Base-by-base conservation (phyloP, 2,888 invertebrate species). In the Gymnoscelis rufifasciata region DNA sequence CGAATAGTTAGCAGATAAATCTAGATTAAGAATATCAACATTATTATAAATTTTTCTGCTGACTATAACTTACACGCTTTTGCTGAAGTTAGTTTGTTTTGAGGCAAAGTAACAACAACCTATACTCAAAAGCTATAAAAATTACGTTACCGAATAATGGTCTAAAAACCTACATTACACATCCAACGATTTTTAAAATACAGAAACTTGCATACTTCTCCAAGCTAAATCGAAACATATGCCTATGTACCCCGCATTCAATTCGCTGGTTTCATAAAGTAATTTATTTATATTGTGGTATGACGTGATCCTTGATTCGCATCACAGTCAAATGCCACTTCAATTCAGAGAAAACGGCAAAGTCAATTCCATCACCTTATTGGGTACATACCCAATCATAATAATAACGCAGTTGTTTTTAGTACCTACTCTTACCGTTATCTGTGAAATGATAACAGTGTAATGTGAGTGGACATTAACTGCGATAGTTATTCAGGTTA, bases 401-500 rank as follows among this genome's bases (percentile, higher is more conserved):
- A 44, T 38, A n/a, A n/a, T n/a, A n/a, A n/a, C n/a, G 27, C 31
- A 41, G 15, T 31, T 33, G 45, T 15, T 36, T 24, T 11, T 54
- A 19, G 19, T 19, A 19, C 3, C 3, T 19, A 19, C 19, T 19
- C 19, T 19, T 19, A 19, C 19, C 19, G 19, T 19, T 62, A 64
- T 64, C 62, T 58, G 44, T 33, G 36, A 54, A 63, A 53, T 65
- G 71, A 65, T 68, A 66, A 68, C 56, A 62, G 42, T 63, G 69
- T 71, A 66, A 66, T 66, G 66, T 61, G 60, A 63, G 62, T 68
- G 58, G 54, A 67, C 74, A 71, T 76, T 75, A 74, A 60, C 53
- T 45, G 54, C 49, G 78, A 78, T 74, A 77, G 73, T 71, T 71
- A 78, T 78, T 74, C 66, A 72, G 72, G 72, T 72, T 63, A 60